Base-by-base conservation (phyloP, 2,888 invertebrate genomes). In the Mesoligia furuncula region DNA sequence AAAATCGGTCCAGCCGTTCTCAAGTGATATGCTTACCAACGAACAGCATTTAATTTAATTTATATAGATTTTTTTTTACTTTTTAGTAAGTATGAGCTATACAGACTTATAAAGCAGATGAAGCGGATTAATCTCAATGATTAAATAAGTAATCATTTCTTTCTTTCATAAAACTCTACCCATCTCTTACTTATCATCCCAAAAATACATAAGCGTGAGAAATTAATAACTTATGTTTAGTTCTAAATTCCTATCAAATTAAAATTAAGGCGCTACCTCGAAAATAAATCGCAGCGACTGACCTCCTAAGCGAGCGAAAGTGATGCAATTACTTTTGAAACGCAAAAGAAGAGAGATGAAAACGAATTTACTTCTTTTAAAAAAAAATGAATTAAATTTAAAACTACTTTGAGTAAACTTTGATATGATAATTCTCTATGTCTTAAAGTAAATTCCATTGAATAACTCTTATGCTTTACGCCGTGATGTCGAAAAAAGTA, bases 201-300 rank as follows among this genome's bases (percentile, higher is more conserved):
- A 69, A 13, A 66, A 54, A 45, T 54, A 62, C 24, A 69, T 15
- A 36, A 68, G 66, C 71, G 51, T 70, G 74, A 81, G 73, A 79
- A 81, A 67, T 36, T 42, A 27, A 75, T 61, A 67, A 68, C 57
- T 11, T 20, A 51, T 8, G n/a, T n/a, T n/a, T n/a, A 73, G 80
- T 77, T 80, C n/a, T 13, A 48, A 72, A 65, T 54, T 51, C 64
- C n/a, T 8, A 45, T 69, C 54, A 71, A 72, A 75, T 78, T 65
- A 42, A 74, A 71, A 59, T 67, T 36, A 36, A 36, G 36, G 36
- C 36, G 36, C 36, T 7, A 5, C 36, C 36, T 36, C 36, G 36
- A 36, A 36, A 36, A 36, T 36, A 36, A 36, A 36, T 36, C 6
- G 36, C 6, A 36, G 36, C 36, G 36, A 36, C 36, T 36, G 36